Evolutionary conservation across 2,113 vertebrate species (phyloP), one percentile per base, ranked within the genome.

Genomic region (Carassius carassius): DNA sequence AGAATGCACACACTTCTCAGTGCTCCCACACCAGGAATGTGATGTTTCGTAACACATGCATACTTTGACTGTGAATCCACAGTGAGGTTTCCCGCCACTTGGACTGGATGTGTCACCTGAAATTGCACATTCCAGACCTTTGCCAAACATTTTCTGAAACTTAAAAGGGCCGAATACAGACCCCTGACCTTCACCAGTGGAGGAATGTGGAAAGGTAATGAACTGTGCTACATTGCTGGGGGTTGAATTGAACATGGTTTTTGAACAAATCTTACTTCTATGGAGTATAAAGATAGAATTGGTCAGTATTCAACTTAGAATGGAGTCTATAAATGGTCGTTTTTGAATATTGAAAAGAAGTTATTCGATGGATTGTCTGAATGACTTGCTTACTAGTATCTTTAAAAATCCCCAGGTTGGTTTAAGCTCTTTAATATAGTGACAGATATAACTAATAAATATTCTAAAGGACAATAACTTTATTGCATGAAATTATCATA

Each of bases 11-110:
- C 47, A 16, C 70, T 49, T 87, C 32, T 54, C 32, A 73, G 49
- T 56, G 80, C 86, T 85, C 86, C 84, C 75, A 87, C 80, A 74
- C 51, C 56, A 80, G 81, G 76, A 88, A 86, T 88, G 86, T 75
- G 75, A 5, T 35, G 37, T 87, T 83, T 79, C 44, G 67, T 47
- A 58, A 70, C 41, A n/a, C 54, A 44, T n/a, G 54, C 65, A 83
- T 88, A 19, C 49, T 80, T 80, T 60, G 58, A 51, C 35, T 32
- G 58, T 21, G 49, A 80, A 69, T 80, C 65, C 14, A 58, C 49
- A 10, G 37, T 35, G 62, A 58, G 14, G 32, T 79, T 67, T 67
- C 67, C 37, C 35, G 13, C 62, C 83, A 44, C 9, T 3, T 16
- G 37, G 69, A 62, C 41, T 49, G 14, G 25, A 74, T 62, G 60